phyloP scores from a whole-genome alignment of 2,113 vertebrate genomes.

The Tragelaphus imberbis region DNA sequence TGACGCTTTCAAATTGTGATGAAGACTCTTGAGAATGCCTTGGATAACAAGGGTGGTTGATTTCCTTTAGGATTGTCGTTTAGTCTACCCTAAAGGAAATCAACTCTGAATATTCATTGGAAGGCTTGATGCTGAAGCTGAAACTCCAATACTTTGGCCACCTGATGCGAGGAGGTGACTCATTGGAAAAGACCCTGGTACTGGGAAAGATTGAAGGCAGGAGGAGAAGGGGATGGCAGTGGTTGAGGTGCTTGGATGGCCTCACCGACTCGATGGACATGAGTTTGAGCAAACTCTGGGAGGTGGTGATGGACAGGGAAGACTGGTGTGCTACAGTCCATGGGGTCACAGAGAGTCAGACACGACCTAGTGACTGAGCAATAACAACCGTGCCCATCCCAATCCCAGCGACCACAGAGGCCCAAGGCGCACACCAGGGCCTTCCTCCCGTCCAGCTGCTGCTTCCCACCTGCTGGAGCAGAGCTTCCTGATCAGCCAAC shows the following conservation, averaged over 20 bases:
- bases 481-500: not conserved
- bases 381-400: rapidly evolving
- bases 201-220: not conserved
- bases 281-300: not conserved
- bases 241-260: not conserved
- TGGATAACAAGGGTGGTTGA: not conserved
- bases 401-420: no score
- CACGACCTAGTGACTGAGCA: not conserved
- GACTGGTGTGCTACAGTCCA: not conserved
- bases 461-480: no score
- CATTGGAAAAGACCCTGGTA: not conserved
- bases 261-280: not conserved
- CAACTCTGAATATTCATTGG: not conserved
- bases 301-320: not conserved
- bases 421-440: not conserved
- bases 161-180: not conserved
- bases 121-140: not conserved
- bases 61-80: not conserved
- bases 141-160: not conserved
- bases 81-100: not conserved
- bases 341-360: not conserved
- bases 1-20: not conserved
- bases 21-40: not conserved
- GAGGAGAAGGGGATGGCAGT: not conserved
- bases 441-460: not conserved